These are phyloP conservation scores for Merodon equestris DNA, from an alignment of 2,888 invertebrate species.

Conservation along the genomic window DNA sequence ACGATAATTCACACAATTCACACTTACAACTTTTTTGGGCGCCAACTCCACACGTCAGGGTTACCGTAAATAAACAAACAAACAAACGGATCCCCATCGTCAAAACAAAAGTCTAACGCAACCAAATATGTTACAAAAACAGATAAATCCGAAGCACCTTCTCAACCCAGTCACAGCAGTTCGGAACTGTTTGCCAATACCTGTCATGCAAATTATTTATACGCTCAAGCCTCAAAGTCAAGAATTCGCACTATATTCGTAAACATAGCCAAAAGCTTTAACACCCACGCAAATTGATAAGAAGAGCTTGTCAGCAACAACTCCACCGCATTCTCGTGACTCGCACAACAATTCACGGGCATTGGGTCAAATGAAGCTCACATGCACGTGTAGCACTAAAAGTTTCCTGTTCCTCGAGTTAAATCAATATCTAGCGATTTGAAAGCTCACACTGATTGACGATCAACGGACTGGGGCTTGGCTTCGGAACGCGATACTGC, in stretches of 20 bases:
- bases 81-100: slow-evolving; percentile 42
- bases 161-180: slow-evolving; percentile 34
- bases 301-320: slow-evolving; percentile 18
- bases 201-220: slow-evolving; percentile 53
- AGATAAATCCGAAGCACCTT: slow-evolving; percentile 25
- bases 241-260: slow-evolving; percentile 25
- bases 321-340: slow-evolving; percentile 26
- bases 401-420: not conserved
- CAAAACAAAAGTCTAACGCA: slow-evolving; percentile 12
- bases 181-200: slow-evolving; percentile 42
- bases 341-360: slow-evolving; percentile 57
- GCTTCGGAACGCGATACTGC: not conserved
- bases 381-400: not conserved
- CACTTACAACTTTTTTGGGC: slow-evolving; percentile 61
- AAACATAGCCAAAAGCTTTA: slow-evolving; percentile 30
- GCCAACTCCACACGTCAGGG: not conserved
- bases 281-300: slow-evolving; percentile 37
- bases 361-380: slow-evolving; percentile 45
- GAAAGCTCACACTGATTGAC: too few relatives aligned
- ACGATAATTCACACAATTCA: not conserved
- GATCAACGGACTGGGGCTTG: too few relatives aligned
- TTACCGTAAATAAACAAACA: slow-evolving; percentile 10
- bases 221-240: slow-evolving; percentile 32
- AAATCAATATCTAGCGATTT: not conserved
- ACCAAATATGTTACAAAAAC: slow-evolving; percentile 12